Percentiles rank a stretch among this genome's conserved stretches.
These are phyloP conservation scores for Mizuhopecten yessoensis DNA, from an alignment of 1,140 invertebrate species.

Conservation along the genomic window DNA sequence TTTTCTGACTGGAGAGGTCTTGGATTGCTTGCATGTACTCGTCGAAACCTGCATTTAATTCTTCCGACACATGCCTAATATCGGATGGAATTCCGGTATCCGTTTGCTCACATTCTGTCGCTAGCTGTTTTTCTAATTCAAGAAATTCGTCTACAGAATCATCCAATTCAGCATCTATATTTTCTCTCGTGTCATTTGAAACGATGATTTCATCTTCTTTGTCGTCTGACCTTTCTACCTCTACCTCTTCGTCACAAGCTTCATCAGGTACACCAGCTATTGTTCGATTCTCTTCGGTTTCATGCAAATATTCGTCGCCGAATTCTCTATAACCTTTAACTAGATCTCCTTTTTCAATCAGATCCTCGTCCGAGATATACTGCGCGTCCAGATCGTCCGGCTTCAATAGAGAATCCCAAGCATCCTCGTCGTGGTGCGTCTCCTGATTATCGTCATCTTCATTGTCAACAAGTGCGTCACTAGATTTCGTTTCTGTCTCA, in stretches of 20 bases:
- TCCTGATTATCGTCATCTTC: neutral
- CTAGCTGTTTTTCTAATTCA: constrained; percentile 1
- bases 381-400: neutral
- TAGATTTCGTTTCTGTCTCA: neutral
- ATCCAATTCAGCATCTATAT: neutral
- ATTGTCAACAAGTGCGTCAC: neutral
- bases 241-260: too few relatives aligned
- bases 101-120: neutral
- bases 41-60: neutral
- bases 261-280: neutral
- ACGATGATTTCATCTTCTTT: neutral
- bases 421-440: neutral
- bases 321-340: neutral
- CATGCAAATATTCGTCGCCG: neutral
- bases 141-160: constrained; percentile 1
- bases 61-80: neutral
- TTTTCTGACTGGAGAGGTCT: constrained; percentile 3
- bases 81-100: neutral
- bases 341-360: constrained; percentile 14
- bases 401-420: neutral
- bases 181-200: neutral
- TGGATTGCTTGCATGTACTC: neutral
- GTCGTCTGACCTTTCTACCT: neutral
- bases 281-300: neutral
- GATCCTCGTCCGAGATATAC: neutral